A percentile compares a stretch with the other conserved stretches of the same genome.
These are phyloP conservation scores for Ceratina japonica DNA, from an alignment of 1,140 invertebrate genomes.

Conservation along the genomic window DNA sequence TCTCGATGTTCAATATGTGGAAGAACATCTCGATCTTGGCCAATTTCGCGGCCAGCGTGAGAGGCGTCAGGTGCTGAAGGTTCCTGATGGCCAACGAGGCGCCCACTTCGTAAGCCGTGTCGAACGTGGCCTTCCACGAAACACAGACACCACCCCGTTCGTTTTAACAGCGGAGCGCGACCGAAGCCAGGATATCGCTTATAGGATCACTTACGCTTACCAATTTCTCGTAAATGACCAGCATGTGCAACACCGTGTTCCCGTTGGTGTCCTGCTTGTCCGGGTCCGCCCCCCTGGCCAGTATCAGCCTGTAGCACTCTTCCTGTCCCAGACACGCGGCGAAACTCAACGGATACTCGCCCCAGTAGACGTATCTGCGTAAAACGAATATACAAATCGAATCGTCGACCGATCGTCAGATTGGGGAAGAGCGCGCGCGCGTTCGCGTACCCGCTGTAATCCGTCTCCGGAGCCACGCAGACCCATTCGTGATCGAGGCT, in stretches of 20 bases:
- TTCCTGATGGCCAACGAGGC: slow-evolving; percentile 92
- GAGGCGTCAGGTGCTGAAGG: slow-evolving; percentile 91
- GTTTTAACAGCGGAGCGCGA: too few relatives aligned
- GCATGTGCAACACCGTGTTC: slow-evolving; percentile 97
- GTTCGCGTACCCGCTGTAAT: slow-evolving; percentile 91
- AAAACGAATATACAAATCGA: too few relatives aligned
- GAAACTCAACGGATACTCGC: slow-evolving; percentile 97
- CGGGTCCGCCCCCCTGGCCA: slow-evolving; percentile 96
- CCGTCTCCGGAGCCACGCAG: slow-evolving; percentile 90
- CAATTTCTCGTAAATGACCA: slow-evolving; percentile 97
- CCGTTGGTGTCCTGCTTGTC: slow-evolving; percentile 98
- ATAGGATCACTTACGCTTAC: too few relatives aligned
- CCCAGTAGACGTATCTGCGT: slow-evolving; percentile 97
- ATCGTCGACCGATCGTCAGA: too few relatives aligned
- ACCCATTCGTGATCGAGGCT: slow-evolving; percentile 96
- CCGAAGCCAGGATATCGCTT: too few relatives aligned
- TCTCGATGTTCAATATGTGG: slow-evolving; percentile 95
- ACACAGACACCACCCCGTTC: not conserved
- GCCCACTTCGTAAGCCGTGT: slow-evolving; percentile 96
- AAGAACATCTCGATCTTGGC: slow-evolving; percentile 97
- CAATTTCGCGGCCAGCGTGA: slow-evolving; percentile 96
- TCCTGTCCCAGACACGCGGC: slow-evolving; percentile 98
- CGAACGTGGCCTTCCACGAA: slow-evolving; percentile 89
- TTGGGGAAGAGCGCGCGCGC: not conserved
- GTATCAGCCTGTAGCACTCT: slow-evolving; percentile 96